Evolutionary conservation across 1,140 invertebrate species (phyloP), one percentile per base, ranked within the genome.

Genomic region (Phymastichus coffea): DNA sequence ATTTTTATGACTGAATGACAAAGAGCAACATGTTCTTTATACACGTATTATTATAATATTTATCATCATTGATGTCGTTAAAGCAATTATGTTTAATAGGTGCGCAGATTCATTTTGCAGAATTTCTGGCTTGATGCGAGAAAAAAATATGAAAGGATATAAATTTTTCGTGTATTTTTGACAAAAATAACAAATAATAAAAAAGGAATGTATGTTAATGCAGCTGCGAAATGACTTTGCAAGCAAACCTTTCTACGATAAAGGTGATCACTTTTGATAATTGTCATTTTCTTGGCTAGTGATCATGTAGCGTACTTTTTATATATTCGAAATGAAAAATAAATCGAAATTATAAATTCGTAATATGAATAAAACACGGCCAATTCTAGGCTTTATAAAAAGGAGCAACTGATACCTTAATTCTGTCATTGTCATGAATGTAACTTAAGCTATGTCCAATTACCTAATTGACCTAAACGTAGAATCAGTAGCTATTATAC

Each of bases 361-460:
- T 9, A 49, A 41, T 49, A 4, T 48, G 49, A 26, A 63, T 76
- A 64, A 77, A 76, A 76, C 76, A 72, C 71, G 74, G 72, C 72
- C 72, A 76, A 72, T 65, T 70, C 65, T 65, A 52, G 57, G 57
- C 59, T 65, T 67, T 28, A 46, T 57, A 70, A 70, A 20, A 57
- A 65, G 63, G 49, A 55, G 40, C 22, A n/a, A 60, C 60, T 67
- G 44, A 72, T 69, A 69, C 66, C 64, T 70, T 67, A 20, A 53
- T 44, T 71, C 62, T 64, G 65, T 65, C 58, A 69, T 66, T 68
- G 55, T 68, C 57, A 63, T 65, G 58, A 68, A 69, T 73, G 59
- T 64, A 68, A 61, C 47, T 44, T 40, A 48, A 22, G 38, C 62
- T 71, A 66, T 66, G 54, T 71, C 64, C 59, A 67, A 69, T 69